Percentiles rank a stretch among this genome's conserved stretches.
phyloP scores from a whole-genome alignment of 1,140 invertebrate genomes.

The Drosophila sp. region DNA sequence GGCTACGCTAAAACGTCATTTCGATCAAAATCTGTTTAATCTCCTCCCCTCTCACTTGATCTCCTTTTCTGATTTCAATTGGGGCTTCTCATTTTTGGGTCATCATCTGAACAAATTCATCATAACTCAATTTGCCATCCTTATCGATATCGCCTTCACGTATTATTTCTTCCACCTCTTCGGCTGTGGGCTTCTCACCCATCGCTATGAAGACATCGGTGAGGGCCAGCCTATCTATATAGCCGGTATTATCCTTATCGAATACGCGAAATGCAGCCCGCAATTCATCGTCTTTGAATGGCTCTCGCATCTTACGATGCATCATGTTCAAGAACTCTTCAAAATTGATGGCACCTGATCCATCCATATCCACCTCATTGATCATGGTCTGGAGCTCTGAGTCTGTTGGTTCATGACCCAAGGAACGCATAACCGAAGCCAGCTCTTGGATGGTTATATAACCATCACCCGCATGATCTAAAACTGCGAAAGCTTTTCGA shows the following conservation, averaged over 20 bases:
- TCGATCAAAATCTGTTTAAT: neutral
- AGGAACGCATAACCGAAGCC: conserved; percentile 52
- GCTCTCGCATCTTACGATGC: conserved; percentile 24
- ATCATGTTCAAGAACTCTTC: conserved; percentile 48
- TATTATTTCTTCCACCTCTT: conserved; percentile 22
- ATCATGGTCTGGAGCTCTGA: conserved; percentile 81
- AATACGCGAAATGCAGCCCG: conserved; percentile 87
- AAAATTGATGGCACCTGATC: conserved; percentile 75
- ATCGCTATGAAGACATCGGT: conserved; percentile 93
- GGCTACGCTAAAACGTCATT: too few species aligned
- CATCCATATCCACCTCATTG: conserved; percentile 78
- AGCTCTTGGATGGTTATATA: conserved; percentile 51
- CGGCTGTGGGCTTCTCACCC: neutral
- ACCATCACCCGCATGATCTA: conserved; percentile 6
- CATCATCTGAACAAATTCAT: conserved; percentile 82
- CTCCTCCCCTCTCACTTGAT: neutral
- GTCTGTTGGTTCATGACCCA: conserved; percentile 71
- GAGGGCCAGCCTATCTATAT: conserved; percentile 94
- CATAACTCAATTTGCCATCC: conserved; percentile 93
- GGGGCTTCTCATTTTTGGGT: neutral
- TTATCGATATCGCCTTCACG: conserved; percentile 93
- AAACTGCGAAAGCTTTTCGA: neutral
- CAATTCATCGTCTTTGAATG: conserved; percentile 47
- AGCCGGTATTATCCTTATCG: conserved; percentile 95
- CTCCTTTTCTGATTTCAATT: neutral